A percentile compares a stretch with the other conserved stretches of the same genome.
These are phyloP conservation scores for Halcyon smyrnensis DNA, from an alignment of 2,797 vertebrate genomes.

Conservation along the genomic window DNA sequence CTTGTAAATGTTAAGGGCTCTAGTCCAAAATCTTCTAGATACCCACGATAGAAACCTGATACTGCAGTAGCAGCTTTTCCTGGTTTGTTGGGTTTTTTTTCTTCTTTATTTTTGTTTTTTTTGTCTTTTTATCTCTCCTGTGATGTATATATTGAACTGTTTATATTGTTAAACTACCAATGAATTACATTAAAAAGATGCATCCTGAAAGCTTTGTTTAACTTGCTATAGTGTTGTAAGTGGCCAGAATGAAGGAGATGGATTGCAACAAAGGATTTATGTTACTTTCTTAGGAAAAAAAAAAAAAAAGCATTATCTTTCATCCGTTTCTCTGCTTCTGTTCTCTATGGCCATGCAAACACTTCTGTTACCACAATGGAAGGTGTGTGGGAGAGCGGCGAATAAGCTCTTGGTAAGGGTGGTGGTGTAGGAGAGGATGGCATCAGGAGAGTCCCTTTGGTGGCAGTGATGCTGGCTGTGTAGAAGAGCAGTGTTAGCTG, in stretches of 20 bases:
- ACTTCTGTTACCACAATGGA: accelerated
- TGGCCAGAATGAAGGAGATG: not conserved
- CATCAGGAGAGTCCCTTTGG: not conserved
- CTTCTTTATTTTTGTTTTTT: not conserved
- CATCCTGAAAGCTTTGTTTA: not conserved
- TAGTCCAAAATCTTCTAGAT: not conserved
- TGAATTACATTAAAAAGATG: accelerated
- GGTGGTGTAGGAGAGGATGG: not conserved
- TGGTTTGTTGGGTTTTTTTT: no score
- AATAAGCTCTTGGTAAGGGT: not conserved
- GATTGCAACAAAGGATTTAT: not conserved
- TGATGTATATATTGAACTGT: not conserved
- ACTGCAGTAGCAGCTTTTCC: not conserved
- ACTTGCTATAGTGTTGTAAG: not conserved
- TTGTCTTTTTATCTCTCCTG: not conserved
- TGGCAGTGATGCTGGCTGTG: not conserved
- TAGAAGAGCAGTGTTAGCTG: not conserved
- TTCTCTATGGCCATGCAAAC: accelerated
- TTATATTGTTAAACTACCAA: not conserved
- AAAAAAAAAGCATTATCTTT: not conserved
- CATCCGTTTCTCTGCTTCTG: not conserved
- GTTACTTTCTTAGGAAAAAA: not conserved
- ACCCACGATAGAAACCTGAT: accelerated
- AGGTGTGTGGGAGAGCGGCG: not conserved
- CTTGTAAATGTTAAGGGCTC: not conserved